Evolutionary conservation across 2,888 invertebrate genomes (phyloP), one percentile per base, ranked within the genome.

Genomic region (Polydesmus complanatus): DNA sequence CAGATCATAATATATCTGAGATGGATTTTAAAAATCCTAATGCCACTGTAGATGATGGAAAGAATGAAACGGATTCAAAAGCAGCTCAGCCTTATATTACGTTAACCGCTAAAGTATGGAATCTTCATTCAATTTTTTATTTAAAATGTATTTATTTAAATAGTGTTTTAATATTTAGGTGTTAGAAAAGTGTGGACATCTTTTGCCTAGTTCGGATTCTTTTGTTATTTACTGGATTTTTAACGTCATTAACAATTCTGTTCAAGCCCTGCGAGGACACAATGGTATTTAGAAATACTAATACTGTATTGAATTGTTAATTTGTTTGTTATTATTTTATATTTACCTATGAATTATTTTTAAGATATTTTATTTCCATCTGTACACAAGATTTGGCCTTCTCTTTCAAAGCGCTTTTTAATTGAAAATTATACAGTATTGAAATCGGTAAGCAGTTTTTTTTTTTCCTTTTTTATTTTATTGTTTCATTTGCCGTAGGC

Each of bases 311-410:
- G 19, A 2, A 11, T 2, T 37, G 2, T 2, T n/a, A 8, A 23
- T 54, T 5, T 3, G 3, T 58, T 58, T 53, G 8, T 19, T 26
- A 14, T 8, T 26, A 54, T 58, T 58, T 3, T 22, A 49, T 8
- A 2, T 48, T 52, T 53, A 26, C 25, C 2, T 5, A 2, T 19
- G 18, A 2, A 14, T 52, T 53, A 58, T 25, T 26, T 52, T 52
- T 14, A 25, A 60, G 60, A 60, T 49, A 47, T 37, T 54, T 48
- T 60, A 11, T 26, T 60, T 18, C 60, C 60, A 1, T n/a, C 53
- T 19, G 60, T 60, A 8, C 60, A 60, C 21, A 54, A 49, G 37
- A 26, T 56, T 1, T 60, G 60, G 60, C 27, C 60, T 2, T 54
- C 60, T 5, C 21, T 60, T 18, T 25, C 50, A 3, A 2, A 11